Evolutionary conservation across 2,113 vertebrate genomes (phyloP), one percentile per base, ranked within the genome.

Genomic region (Hassar affinis): DNA sequence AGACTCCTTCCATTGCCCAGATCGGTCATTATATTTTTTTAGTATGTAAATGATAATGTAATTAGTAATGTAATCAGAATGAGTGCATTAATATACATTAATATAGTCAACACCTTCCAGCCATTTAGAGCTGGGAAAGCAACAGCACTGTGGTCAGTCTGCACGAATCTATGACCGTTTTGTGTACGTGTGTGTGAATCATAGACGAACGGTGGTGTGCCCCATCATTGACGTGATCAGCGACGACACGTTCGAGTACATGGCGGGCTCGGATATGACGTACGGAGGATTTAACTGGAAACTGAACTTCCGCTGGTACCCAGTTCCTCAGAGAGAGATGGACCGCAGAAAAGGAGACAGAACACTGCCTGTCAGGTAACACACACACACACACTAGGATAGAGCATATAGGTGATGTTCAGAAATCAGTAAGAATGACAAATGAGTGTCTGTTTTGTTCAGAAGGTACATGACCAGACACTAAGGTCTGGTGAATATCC

Each of bases 211-310:
- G 2, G 98, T 99, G 78, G 98, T 99, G 77, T 99, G 97, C 86
- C 97, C 98, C 81, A 99, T 99, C 90, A 99, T 99, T 79, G 98
- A 99, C 22, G 97, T 99, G 78, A 99, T 99, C 94, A 99, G 97
- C 0, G 98, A 99, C 78, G 98, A 99, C 82, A 98, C 98, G 17
- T 99, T 99, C 0, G 98, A 99, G 91, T 99, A 99, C 77, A 99
- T 99, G 97, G 97, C 98, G n/a, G 98, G 98, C 30, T 99, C 97
- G 1, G 98, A 99, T 90, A 99, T 99, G 97, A 99, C 97, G 3
- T 99, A 99, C 42, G 98, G 98, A 45, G 98, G 98, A 18, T 99
- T 99, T 93, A 99, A 99, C 92, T 99, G 97, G 98, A 99, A 99
- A 88, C 87, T 99, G 85, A 99, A 99, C 91, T 99, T 99, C 89